A percentile compares a stretch with the other conserved stretches of the same genome.
Conservation (phyloP, 1,140 invertebrate genomes). For the Drosophila insularis region DNA sequence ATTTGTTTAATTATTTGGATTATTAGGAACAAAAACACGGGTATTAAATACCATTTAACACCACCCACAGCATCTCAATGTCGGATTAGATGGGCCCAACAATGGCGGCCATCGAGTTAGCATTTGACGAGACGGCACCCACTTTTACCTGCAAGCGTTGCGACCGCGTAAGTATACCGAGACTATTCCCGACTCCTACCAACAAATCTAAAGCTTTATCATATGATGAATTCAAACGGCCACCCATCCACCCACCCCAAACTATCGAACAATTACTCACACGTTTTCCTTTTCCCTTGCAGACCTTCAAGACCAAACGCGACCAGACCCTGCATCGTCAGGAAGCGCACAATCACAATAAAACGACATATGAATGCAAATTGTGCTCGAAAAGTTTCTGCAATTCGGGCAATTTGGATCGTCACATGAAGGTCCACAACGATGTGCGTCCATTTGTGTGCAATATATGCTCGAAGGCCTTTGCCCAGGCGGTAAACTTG, state of each 20-base stretch:
- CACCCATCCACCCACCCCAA: neutral
- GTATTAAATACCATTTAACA: neutral
- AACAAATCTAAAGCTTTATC: constrained; percentile 1
- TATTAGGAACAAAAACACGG: neutral
- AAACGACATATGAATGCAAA: constrained; percentile 79
- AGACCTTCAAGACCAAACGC: constrained; percentile 79
- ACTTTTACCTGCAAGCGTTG: constrained; percentile 75
- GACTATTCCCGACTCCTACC: neutral
- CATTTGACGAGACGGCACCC: constrained; percentile 71
- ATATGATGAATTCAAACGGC: neutral
- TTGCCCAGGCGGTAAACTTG: constrained; percentile 81
- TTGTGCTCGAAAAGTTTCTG: constrained; percentile 77
- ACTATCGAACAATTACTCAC: neutral
- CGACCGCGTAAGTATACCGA: constrained; percentile 63
- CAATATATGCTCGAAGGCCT: constrained; percentile 75
- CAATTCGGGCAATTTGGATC: constrained; percentile 77
- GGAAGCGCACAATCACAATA: constrained; percentile 77
- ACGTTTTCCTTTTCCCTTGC: neutral
- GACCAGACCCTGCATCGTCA: constrained; percentile 77
- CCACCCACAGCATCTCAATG: constrained; percentile 43
- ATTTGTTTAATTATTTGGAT: neutral
- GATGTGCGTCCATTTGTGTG: constrained; percentile 79
- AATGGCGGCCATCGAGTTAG: constrained; percentile 69
- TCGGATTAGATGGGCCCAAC: constrained; percentile 47
- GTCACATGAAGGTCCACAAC: constrained; percentile 81